Evolutionary conservation across 2,797 vertebrate species (phyloP).

Genomic region (Crenichthys baileyi): DNA sequence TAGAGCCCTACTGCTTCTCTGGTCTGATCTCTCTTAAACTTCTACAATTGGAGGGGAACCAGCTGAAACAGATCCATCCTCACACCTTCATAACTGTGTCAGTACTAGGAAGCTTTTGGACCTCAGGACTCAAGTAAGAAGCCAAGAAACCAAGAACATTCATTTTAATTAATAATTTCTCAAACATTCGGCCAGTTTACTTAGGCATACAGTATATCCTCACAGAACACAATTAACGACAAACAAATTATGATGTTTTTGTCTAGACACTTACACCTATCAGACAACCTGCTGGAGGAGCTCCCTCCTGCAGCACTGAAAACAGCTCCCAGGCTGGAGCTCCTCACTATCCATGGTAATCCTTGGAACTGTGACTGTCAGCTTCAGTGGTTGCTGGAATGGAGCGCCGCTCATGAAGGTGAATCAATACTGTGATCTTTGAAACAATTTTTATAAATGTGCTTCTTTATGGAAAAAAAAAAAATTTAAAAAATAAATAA

Average conservation of each 20-base stretch:
- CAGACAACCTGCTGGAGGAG: slow-evolving; percentile 81
- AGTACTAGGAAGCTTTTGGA: slow-evolving; percentile 81
- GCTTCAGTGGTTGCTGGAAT: slow-evolving; percentile 81
- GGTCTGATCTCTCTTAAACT: slow-evolving; percentile 82
- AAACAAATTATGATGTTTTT: slow-evolving; percentile 13
- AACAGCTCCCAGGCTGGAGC: slow-evolving; percentile 74
- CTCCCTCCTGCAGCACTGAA: slow-evolving; percentile 70
- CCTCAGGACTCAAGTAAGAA: slow-evolving; percentile 79
- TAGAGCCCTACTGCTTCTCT: slow-evolving; percentile 83
- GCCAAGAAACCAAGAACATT: background rate
- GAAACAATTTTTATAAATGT: background rate
- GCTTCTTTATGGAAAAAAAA: background rate
- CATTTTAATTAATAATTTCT: background rate
- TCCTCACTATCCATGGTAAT: slow-evolving; percentile 81
- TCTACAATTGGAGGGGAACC: slow-evolving; percentile 84
- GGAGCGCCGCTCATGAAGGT: slow-evolving; percentile 79
- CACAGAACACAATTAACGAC: background rate
- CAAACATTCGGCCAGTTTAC: background rate
- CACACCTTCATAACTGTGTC: slow-evolving; percentile 84
- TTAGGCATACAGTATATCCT: background rate
- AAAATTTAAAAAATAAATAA: no score
- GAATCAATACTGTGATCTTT: background rate
- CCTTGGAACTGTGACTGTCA: slow-evolving; percentile 85
- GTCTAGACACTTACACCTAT: slow-evolving; percentile 80
- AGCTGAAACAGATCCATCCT: slow-evolving; percentile 81